phyloP scores from a whole-genome alignment of 2,888 invertebrate species.

The Geophilus truncorum region DNA sequence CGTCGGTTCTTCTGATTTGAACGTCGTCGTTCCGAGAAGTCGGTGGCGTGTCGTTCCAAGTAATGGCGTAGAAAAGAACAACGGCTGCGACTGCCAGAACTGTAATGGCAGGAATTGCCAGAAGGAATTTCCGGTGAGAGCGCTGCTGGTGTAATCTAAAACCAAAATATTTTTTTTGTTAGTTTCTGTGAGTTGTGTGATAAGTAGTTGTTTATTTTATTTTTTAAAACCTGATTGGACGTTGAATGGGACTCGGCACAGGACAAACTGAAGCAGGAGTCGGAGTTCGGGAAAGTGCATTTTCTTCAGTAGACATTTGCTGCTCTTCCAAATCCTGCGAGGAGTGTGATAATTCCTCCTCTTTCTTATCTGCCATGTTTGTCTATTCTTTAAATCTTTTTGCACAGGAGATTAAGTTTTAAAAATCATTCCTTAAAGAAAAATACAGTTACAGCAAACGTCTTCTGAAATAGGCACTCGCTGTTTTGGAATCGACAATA shows the following conservation, averaged over 20 bases:
- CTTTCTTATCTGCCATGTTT: not conserved
- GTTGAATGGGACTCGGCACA: not conserved
- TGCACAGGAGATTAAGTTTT: not conserved
- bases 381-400: not conserved
- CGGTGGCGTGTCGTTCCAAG: not conserved
- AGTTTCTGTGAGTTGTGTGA: not conserved
- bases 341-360: not conserved
- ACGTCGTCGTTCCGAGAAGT: not conserved
- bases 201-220: not conserved
- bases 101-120: not conserved
- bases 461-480: slow-evolving; percentile 20
- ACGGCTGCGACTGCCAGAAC: not conserved
- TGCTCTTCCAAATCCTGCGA: not conserved
- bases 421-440: not conserved
- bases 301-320: slow-evolving; percentile 1
- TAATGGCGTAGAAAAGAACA: slow-evolving; percentile 2
- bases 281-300: slow-evolving; percentile 6
- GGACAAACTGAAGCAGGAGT: slow-evolving; percentile 7
- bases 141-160: not conserved
- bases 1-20: not conserved
- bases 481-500: slow-evolving; percentile 2
- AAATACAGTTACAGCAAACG: not conserved
- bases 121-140: not conserved
- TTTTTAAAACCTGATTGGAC: not conserved
- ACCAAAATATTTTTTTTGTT: not conserved